Conservation (phyloP, 2,888 invertebrate species). For the Tinea trinotella region DNA sequence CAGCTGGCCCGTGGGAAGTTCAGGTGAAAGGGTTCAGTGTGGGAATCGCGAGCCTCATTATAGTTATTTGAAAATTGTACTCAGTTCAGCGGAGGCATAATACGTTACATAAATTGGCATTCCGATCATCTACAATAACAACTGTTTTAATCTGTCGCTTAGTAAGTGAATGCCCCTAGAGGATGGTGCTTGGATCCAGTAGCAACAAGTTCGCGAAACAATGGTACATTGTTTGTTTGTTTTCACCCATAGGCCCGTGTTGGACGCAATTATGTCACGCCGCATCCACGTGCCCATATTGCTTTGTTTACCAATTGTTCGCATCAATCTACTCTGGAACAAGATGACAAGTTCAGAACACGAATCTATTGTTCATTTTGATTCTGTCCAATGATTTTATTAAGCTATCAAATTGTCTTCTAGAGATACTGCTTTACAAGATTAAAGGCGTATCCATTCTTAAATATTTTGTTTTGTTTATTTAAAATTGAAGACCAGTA, state of each 20-base stretch:
- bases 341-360: not conserved
- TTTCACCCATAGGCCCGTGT: constrained; percentile 27
- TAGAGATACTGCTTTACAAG: too few relatives aligned
- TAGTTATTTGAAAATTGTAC: too few relatives aligned
- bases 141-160: constrained; percentile 11
- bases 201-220: constrained; percentile 32
- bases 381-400: too few relatives aligned
- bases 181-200: constrained; percentile 12
- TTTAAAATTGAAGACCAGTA: too few relatives aligned
- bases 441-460: too few relatives aligned
- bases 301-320: constrained; percentile 59
- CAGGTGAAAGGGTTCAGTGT: not conserved
- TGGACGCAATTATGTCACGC: constrained; percentile 38
- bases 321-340: constrained; percentile 29
- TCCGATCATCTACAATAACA: not conserved
- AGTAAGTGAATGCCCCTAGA: constrained; percentile 14
- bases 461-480: too few relatives aligned
- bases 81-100: too few relatives aligned
- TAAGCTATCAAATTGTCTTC: too few relatives aligned
- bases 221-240: constrained; percentile 54
- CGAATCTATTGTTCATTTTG: not conserved
- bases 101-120: not conserved
- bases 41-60: not conserved
- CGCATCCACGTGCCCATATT: constrained; percentile 39
- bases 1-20: constrained; percentile 60